phyloP scores from a whole-genome alignment of 1,140 invertebrate species.

The Sinella curviseta region DNA sequence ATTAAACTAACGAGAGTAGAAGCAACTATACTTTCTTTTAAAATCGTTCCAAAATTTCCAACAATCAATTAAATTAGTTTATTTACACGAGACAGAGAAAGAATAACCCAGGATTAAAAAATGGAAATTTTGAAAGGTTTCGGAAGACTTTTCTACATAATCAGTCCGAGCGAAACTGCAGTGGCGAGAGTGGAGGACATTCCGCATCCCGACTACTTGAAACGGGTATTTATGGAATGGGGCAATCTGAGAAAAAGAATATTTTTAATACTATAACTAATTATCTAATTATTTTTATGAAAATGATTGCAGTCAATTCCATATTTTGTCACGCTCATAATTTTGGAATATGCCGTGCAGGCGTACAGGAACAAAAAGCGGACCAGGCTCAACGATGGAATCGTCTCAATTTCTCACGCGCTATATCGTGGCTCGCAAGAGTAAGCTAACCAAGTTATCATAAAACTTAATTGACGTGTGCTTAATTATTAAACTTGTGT shows the following conservation, averaged over 20 bases:
- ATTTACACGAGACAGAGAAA: no score
- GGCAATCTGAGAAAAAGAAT: no score
- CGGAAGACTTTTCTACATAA: slow-evolving; percentile 43
- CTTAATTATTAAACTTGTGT: no score
- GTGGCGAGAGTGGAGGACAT: slow-evolving; percentile 34
- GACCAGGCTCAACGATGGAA: slow-evolving; percentile 72
- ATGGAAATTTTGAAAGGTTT: slow-evolving; percentile 43
- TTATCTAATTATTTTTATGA: slow-evolving; percentile 55
- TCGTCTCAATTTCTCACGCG: slow-evolving; percentile 76
- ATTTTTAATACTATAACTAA: neutral
- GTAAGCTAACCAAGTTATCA: slow-evolving; percentile 56
- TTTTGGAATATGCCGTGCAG: slow-evolving; percentile 70
- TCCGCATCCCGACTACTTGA: slow-evolving; percentile 40
- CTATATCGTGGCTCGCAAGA: slow-evolving; percentile 72
- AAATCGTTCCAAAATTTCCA: no score
- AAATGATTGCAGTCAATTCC: slow-evolving; percentile 82
- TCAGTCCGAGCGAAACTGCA: slow-evolving; percentile 39
- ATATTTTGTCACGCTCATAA: slow-evolving; percentile 71
- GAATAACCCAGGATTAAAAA: no score
- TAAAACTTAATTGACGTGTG: neutral
- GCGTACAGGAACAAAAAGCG: slow-evolving; percentile 63
- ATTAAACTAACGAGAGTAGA: no score
- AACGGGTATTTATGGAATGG: slow-evolving; percentile 12
- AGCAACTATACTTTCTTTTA: no score
- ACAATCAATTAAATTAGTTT: no score